phyloP scores from a whole-genome alignment of 2,113 vertebrate species.

The Aptenodytes forsteri region DNA sequence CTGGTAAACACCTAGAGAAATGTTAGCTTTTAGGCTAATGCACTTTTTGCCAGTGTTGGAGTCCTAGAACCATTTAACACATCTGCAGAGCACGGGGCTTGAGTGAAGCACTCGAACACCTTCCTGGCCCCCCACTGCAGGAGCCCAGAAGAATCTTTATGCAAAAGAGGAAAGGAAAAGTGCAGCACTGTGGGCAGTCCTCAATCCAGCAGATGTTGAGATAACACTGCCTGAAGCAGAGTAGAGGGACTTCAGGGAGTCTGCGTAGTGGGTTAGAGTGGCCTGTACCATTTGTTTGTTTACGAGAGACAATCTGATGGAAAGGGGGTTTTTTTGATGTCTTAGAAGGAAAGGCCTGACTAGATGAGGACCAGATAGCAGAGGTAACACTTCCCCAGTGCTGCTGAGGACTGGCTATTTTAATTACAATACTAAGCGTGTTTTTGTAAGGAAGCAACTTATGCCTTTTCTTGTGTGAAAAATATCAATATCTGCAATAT shows the following conservation, averaged over 20 bases:
- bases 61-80: background rate
- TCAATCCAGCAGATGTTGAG: background rate
- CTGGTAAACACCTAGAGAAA: background rate
- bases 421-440: background rate
- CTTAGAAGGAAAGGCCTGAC: background rate
- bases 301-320: background rate
- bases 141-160: background rate
- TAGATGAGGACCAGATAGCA: background rate
- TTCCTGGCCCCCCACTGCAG: background rate
- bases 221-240: background rate
- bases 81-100: background rate
- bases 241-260: background rate
- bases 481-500: background rate
- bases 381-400: background rate
- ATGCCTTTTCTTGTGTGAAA: background rate
- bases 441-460: background rate
- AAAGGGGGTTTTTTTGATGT: background rate
- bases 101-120: background rate
- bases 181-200: fast-evolving
- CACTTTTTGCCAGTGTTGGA: background rate
- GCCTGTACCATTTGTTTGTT: background rate
- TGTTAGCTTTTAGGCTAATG: background rate
- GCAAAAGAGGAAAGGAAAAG: background rate
- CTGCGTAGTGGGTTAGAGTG: background rate
- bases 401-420: background rate